These are phyloP conservation scores for Ephydatia muelleri DNA, from an alignment of 37 sponge, comb jelly and placozoan species.

Conservation along the genomic window DNA sequence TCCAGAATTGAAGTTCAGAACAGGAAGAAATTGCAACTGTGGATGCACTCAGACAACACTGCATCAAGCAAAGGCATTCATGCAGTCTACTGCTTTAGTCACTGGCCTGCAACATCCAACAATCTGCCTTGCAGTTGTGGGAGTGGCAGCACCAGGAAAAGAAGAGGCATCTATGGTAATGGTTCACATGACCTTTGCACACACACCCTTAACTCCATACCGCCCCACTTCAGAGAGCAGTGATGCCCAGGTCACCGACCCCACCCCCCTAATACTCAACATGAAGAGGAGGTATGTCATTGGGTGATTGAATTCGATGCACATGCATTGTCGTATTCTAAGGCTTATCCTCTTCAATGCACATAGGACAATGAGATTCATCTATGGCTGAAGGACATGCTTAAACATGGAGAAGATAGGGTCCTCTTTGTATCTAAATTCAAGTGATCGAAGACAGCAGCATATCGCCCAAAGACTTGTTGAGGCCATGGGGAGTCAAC, in stretches of 20 bases:
- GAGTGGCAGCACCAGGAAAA: not conserved
- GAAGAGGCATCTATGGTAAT: not conserved
- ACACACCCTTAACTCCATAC: not conserved
- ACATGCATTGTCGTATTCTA: too few relatives aligned
- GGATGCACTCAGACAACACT: conserved; percentile 40
- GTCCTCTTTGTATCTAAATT: not conserved
- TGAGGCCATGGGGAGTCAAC: not conserved
- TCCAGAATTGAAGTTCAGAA: conserved; percentile 14
- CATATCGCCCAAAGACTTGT: not conserved
- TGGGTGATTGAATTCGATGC: not conserved
- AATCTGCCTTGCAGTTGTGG: conserved; percentile 6
- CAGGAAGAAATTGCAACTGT: conserved; percentile 44
- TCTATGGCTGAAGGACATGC: not conserved
- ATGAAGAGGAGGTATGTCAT: not conserved
- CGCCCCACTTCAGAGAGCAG: not conserved
- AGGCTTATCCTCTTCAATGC: too few relatives aligned
- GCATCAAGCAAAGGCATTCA: conserved; percentile 13
- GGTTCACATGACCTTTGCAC: not conserved
- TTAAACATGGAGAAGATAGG: not conserved
- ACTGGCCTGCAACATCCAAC: not conserved
- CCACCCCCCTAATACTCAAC: not conserved
- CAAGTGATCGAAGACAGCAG: not conserved
- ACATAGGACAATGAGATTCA: not conserved
- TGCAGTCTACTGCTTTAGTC: conserved; percentile 38
- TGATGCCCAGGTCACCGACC: not conserved